Evolutionary conservation across 1,140 invertebrate genomes (phyloP).

Genomic region (Drosophila pectinifera): DNA sequence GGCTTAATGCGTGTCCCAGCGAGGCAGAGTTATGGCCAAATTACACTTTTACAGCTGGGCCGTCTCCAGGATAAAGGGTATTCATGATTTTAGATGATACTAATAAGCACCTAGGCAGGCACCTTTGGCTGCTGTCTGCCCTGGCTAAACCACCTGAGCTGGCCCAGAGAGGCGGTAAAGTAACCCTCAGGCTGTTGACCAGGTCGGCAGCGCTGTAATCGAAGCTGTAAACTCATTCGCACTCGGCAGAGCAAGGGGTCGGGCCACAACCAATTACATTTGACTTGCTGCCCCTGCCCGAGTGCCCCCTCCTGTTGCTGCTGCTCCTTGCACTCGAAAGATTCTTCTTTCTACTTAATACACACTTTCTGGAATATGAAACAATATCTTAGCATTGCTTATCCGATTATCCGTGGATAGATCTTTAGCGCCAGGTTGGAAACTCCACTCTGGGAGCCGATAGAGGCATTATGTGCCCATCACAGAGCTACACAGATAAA

Average conservation of each 20-base stretch:
- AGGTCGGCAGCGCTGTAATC: slow-evolving; percentile 28
- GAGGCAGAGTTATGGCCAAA: not conserved
- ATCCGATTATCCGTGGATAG: too few species aligned
- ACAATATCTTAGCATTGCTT: too few species aligned
- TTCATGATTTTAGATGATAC: not conserved
- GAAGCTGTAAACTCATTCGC: slow-evolving; percentile 45
- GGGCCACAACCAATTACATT: slow-evolving; percentile 45
- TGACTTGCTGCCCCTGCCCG: slow-evolving; percentile 3
- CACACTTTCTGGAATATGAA: too few species aligned
- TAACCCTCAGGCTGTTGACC: slow-evolving; percentile 32
- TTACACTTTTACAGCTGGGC: too few species aligned
- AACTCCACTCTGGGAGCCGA: too few species aligned
- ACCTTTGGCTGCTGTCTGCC: not conserved
- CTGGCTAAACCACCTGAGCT: slow-evolving; percentile 8
- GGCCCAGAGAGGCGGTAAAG: slow-evolving; percentile 14
- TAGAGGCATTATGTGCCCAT: too few species aligned
- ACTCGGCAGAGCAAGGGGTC: slow-evolving; percentile 25
- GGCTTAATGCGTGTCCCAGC: slow-evolving; percentile 5
- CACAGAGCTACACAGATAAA: too few species aligned
- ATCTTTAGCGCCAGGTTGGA: too few species aligned
- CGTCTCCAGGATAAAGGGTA: too few species aligned
- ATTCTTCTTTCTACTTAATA: too few species aligned
- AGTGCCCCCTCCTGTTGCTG: slow-evolving; percentile 6
- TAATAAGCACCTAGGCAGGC: not conserved
- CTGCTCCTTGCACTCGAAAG: not conserved